Evolutionary conservation across 2,888 invertebrate genomes (phyloP).

Genomic region (Alviniconcha strummeri): DNA sequence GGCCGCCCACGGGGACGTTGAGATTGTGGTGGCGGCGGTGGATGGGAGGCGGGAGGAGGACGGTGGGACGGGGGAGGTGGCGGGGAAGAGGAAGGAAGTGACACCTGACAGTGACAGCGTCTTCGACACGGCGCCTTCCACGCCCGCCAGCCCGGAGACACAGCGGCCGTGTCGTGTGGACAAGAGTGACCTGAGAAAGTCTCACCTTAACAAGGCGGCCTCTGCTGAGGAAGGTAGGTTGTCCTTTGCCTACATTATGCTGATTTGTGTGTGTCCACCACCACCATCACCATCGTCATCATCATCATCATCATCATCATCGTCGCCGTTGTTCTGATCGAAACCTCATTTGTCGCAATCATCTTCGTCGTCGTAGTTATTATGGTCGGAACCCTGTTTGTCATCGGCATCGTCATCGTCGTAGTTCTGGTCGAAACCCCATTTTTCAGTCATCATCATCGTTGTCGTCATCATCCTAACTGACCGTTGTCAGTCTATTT

Average conservation of each 20-base stretch:
- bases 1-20: too few species aligned
- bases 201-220: slow-evolving; percentile 37
- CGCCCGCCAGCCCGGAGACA: slow-evolving; percentile 32
- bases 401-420: neutral
- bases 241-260: neutral
- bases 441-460: too few species aligned
- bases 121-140: slow-evolving; percentile 29
- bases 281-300: too few species aligned
- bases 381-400: too few species aligned
- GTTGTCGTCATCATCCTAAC: too few species aligned
- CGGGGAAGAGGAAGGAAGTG: slow-evolving; percentile 13
- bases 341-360: too few species aligned
- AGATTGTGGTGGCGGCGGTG: too few species aligned
- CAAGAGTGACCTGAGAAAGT: slow-evolving; percentile 41
- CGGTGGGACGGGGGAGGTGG: neutral
- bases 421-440: neutral
- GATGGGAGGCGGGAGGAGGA: neutral
- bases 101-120: slow-evolving; percentile 35
- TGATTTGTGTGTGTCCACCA: too few species aligned
- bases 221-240: slow-evolving; percentile 6
- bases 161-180: slow-evolving; percentile 36
- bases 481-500: too few species aligned
- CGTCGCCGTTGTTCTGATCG: too few species aligned
- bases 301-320: too few species aligned
- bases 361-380: too few species aligned